phyloP scores from a whole-genome alignment of 2,113 vertebrate genomes.

The Cynopterus brachyotis region DNA sequence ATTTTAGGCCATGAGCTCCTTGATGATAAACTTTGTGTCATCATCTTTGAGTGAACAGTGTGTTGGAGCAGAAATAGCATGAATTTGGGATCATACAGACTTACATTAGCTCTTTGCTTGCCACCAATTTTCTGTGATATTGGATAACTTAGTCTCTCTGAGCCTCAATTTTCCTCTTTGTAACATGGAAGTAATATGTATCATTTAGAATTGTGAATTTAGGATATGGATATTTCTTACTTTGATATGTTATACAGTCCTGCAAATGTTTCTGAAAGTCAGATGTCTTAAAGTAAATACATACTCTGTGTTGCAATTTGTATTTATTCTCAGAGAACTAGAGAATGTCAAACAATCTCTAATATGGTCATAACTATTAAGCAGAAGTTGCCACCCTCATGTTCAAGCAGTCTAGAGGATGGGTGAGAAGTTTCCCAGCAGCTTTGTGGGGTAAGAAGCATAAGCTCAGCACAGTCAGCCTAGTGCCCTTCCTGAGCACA shows the following conservation, averaged over 20 bases:
- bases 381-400: neutral
- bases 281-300: conserved; percentile 22
- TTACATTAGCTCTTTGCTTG: neutral
- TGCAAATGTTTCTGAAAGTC: conserved; percentile 18
- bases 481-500: neutral
- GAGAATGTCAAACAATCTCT: neutral
- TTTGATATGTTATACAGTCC: neutral
- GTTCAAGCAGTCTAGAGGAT: neutral
- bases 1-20: neutral
- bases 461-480: neutral
- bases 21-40: neutral
- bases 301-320: neutral
- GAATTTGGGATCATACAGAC: neutral
- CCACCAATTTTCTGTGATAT: neutral
- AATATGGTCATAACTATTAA: neutral
- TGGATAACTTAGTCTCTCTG: neutral
- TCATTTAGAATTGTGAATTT: neutral
- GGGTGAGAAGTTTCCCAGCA: neutral
- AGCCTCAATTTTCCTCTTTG: conserved; percentile 1
- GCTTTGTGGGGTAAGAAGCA: neutral
- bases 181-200: neutral
- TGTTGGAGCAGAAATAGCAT: neutral
- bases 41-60: neutral
- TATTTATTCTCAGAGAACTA: conserved; percentile 40
- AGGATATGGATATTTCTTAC: neutral